Evolutionary conservation across 1,140 invertebrate species (phyloP), one percentile per base, ranked within the genome.

Genomic region (Magallana ariakensis): DNA sequence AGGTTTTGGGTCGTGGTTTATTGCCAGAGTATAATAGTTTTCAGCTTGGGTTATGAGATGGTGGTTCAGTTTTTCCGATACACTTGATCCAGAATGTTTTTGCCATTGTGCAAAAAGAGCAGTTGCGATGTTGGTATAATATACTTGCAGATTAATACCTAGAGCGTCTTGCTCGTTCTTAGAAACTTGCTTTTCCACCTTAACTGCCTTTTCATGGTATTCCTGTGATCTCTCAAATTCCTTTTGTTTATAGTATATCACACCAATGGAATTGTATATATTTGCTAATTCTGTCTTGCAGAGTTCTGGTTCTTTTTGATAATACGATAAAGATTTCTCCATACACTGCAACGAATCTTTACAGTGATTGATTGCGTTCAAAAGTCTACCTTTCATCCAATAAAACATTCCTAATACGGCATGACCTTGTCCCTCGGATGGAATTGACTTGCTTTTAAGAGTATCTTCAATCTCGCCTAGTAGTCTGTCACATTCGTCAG

Each of bases 91-190:
- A 11, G 22, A 1, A 26, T 33, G 66, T 3, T 70, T 70, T 26
- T 70, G 66, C 66, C 66, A 70, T 13, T 70, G 66, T 22, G 66
- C 66, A 33, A 70, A 9, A 22, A 70, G 66, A 70, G 66, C 66
- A 70, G 66, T 70, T 70, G 66, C 66, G 22, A 70, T 70, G 66
- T 70, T 70, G 9, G 66, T 70, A 26, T 70, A 70, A 70, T 70
- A 70, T 13, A 70, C 66, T 33, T 70, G 66, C 8, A 70, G 22
- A 10, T 70, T 70, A 13, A 70, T 70, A 11, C 66, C 66, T 26
- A 26, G 4, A 11, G 66, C 22, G 1, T 70, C 66, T 26, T 26
- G 11, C 33, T 22, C 66, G 22, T 33, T 13, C n/a, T 60, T 8
- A 5, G 58, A 60, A 60, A 60, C 13, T 4, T 70, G 66, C 19